Base-by-base conservation (phyloP, 2,113 vertebrate genomes). In the Catharus bicknelli region DNA sequence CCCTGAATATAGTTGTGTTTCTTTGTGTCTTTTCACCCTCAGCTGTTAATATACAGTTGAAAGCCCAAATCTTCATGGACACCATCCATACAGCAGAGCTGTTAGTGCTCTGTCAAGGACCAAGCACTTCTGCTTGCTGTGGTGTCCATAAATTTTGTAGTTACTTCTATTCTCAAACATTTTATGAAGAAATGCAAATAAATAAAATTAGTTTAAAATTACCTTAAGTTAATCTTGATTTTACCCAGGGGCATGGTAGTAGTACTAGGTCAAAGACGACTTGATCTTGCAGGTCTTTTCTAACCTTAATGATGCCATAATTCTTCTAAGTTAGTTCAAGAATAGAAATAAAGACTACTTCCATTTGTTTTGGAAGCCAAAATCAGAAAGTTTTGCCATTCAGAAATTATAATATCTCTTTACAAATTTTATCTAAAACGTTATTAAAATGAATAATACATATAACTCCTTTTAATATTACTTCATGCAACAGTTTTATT, bases 401-500 rank as follows among this genome's bases (percentile, higher is more conserved):
- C 36, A 42, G 27, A 76, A 43, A 59, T 58, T 47, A 59, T 57
- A 30, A 42, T 57, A 3, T 2, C 4, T 54, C 27, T 40, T 51
- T 13, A 27, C 29, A 40, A 43, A 3, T 29, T 10, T n/a, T 11
- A 34, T 13, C 67, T 25, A 27, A 86, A 83, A 58, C 10, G 68
- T 68, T 69, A 69, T 53, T 88, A 76, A 66, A 85, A 74, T 54
- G 1, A 91, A 29, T 55, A 83, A n/a, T 23, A 70, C 13, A 55
- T 67, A 36, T 50, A 81, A 91, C 74, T 87, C 18, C 30, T 74
- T 81, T 94, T 83, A 83, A 70, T 93, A 81, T 88, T 88, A 61
- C 53, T 83, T 94, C 81, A 78, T 42, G 59, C 36, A 90, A 59
- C 21, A 70, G 53, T 75, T 96, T 92, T 81, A 88, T 81, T 86